Percentiles rank a stretch among this genome's conserved stretches.
phyloP scores from a whole-genome alignment of 2,797 vertebrate species.

The Galaxias olidus region DNA sequence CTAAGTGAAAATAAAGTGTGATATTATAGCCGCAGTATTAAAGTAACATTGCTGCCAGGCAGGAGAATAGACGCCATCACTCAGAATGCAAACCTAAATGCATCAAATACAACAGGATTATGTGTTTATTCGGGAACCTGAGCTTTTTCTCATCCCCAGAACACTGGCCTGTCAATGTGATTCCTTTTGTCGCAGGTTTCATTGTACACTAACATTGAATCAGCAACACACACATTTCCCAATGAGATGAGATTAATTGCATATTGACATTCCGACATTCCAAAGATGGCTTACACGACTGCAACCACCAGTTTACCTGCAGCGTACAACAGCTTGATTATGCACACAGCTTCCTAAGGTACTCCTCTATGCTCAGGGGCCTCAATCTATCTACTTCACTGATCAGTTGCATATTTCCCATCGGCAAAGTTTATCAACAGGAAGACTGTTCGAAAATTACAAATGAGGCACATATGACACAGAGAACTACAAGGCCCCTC shows the following conservation, averaged over 20 bases:
- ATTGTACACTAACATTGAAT: conserved; percentile 57
- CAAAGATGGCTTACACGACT: conserved; percentile 35
- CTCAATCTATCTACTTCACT: conserved; percentile 19
- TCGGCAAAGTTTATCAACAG: conserved; percentile 44
- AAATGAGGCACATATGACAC: conserved; percentile 46
- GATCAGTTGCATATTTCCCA: conserved; percentile 24
- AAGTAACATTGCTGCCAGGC: conserved; percentile 18
- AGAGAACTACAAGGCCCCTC: conserved; percentile 9
- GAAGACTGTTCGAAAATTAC: conserved; percentile 47
- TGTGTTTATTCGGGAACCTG: too few species aligned
- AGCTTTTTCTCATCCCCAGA: conserved; percentile 1
- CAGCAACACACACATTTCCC: conserved; percentile 41
- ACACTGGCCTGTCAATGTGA: conserved; percentile 34
- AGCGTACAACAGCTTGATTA: conserved; percentile 32
- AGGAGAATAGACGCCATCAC: conserved; percentile 14
- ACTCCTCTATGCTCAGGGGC: conserved; percentile 3
- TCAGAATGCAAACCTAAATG: conserved; percentile 43
- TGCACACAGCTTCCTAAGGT: not conserved
- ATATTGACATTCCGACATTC: conserved; percentile 58
- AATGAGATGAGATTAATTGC: conserved; percentile 54
- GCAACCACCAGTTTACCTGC: conserved; percentile 21
- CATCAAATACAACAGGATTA: conserved; percentile 30
- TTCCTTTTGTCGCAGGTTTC: conserved; percentile 22
- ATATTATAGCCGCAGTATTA: conserved; percentile 31
- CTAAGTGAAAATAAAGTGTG: conserved; percentile 24